phyloP scores from a whole-genome alignment of 1,140 invertebrate genomes.

The Heliconius melpomene region DNA sequence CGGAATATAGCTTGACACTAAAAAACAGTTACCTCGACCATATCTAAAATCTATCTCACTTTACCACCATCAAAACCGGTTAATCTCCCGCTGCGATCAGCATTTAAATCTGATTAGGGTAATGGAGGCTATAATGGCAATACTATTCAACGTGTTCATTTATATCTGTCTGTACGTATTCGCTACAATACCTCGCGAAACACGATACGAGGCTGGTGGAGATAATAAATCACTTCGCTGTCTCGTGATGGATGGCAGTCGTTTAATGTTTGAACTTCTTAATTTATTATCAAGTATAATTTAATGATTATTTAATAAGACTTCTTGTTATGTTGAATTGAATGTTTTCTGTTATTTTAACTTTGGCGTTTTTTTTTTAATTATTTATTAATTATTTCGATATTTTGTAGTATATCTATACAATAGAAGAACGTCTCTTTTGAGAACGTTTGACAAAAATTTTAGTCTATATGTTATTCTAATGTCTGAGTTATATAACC shows the following conservation, averaged over 20 bases:
- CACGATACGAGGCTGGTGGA: slow-evolving; percentile 1
- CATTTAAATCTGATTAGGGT: slow-evolving; percentile 20
- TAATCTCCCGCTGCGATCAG: slow-evolving; percentile 17
- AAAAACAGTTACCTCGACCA: neutral
- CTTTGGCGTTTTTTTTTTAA: neutral
- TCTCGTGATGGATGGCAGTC: neutral
- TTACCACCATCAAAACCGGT: slow-evolving; percentile 13
- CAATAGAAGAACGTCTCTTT: no score
- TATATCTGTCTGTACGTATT: slow-evolving; percentile 18
- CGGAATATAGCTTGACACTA: no score
- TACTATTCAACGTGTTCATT: slow-evolving; percentile 22
- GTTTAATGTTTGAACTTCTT: slow-evolving; percentile 17
- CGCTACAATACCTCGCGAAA: slow-evolving; percentile 24
- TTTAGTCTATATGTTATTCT: no score
- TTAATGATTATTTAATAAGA: slow-evolving; percentile 19
- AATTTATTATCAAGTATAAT: slow-evolving; percentile 1
- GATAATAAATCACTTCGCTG: slow-evolving; percentile 13
- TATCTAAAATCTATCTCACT: slow-evolving; percentile 7
- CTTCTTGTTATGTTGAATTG: neutral
- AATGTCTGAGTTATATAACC: no score
- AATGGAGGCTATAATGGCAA: slow-evolving; percentile 21
- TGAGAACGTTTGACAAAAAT: no score
- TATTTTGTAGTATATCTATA: no score
- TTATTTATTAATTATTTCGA: no score
- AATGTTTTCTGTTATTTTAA: neutral